A percentile compares a stretch with the other conserved stretches of the same genome.
Conservation (phyloP, 2,113 vertebrate species). For the Cyphomyrus plagiostoma region DNA sequence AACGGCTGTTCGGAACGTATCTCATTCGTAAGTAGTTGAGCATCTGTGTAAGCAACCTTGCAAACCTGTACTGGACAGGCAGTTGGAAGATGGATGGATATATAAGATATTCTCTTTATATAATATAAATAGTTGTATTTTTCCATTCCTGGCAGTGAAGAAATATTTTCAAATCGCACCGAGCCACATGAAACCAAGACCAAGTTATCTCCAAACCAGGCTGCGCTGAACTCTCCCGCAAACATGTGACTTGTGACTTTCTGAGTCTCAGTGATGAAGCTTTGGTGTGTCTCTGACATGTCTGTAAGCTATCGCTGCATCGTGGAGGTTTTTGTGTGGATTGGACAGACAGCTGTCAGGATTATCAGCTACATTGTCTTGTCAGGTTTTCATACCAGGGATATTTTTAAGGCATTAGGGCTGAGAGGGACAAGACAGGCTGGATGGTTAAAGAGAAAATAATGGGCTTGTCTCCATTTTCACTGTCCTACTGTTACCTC, state of each 20-base stretch:
- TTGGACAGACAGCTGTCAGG: constrained; percentile 34
- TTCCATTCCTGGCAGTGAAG: not conserved
- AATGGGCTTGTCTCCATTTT: not conserved
- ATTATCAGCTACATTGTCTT: constrained; percentile 11
- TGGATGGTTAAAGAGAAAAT: not conserved
- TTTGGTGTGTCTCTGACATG: constrained; percentile 12
- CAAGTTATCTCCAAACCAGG: not conserved
- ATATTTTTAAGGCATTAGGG: constrained; percentile 30
- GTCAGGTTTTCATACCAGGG: constrained; percentile 25
- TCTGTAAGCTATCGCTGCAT: not conserved
- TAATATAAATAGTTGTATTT: not conserved
- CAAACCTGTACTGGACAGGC: not conserved
- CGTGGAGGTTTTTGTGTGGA: constrained; percentile 6
- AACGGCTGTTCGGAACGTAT: too few relatives aligned
- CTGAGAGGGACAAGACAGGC: constrained; percentile 28
- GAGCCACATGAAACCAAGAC: not conserved
- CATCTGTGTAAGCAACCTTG: not conserved
- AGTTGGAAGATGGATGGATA: constrained; percentile 1
- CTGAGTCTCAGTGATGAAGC: not conserved
- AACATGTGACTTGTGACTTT: not conserved
- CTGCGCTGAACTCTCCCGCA: not conserved
- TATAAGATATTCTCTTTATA: not conserved
- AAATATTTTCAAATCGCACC: not conserved
- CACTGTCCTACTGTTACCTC: not conserved
- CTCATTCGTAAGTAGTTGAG: too few relatives aligned